A percentile compares a stretch with the other conserved stretches of the same genome.
phyloP scores from a whole-genome alignment of 2,888 invertebrate genomes.

The Scrobipalpa costella region DNA sequence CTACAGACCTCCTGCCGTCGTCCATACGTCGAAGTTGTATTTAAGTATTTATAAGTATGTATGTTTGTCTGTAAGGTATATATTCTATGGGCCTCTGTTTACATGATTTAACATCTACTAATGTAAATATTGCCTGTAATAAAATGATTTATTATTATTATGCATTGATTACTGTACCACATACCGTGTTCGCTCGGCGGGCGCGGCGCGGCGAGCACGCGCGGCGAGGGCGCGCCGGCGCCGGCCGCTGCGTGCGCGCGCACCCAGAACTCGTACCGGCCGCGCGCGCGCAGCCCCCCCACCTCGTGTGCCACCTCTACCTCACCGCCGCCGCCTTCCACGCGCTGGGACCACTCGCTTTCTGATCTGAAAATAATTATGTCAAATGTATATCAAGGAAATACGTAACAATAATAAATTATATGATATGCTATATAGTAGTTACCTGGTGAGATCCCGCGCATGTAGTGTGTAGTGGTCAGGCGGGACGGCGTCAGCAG shows the following conservation, averaged over 20 bases:
- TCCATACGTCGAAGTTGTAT: too few species aligned
- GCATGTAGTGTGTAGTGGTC: constrained; percentile 89
- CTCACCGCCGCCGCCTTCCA: constrained; percentile 40
- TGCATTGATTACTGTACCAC: too few species aligned
- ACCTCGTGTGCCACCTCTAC: constrained; percentile 83
- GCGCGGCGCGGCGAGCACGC: constrained; percentile 77
- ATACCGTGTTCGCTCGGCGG: not conserved
- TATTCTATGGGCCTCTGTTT: too few species aligned
- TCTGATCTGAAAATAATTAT: constrained; percentile 45
- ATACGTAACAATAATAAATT: not conserved
- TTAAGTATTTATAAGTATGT: too few species aligned
- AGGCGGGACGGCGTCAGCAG: constrained; percentile 63
- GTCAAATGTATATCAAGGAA: not conserved
- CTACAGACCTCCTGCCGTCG: too few species aligned
- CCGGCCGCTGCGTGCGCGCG: constrained; percentile 84
- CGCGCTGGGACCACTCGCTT: constrained; percentile 66
- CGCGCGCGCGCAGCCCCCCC: constrained; percentile 84
- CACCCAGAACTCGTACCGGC: constrained; percentile 91
- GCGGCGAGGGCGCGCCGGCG: constrained; percentile 82
- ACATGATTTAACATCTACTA: too few species aligned
- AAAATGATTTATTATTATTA: too few species aligned
- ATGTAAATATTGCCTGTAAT: too few species aligned
- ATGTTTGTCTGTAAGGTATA: too few species aligned
- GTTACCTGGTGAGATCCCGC: constrained; percentile 83
- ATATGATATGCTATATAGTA: not conserved